These are phyloP conservation scores for Anthopleura sola DNA, from an alignment of 64 coral and sea anemone species.

Conservation along the genomic window DNA sequence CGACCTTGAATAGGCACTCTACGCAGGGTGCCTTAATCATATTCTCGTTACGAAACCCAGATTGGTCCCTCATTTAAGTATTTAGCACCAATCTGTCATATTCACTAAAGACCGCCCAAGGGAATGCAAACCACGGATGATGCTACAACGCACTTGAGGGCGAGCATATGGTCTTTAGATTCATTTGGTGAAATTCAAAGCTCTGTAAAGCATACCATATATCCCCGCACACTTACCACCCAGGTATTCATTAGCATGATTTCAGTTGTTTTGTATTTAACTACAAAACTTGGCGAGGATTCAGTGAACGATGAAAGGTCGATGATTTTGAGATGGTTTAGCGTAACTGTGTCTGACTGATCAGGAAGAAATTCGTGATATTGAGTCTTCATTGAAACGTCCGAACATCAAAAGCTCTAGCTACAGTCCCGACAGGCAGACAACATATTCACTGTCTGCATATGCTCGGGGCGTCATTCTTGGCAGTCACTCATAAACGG, in stretches of 20 bases:
- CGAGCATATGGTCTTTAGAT: conserved; percentile 3
- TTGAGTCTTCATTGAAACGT: background rate
- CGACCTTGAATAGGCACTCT: background rate
- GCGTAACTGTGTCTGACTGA: background rate
- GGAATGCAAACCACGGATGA: background rate
- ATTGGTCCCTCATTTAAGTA: conserved; percentile 23
- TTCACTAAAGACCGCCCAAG: background rate
- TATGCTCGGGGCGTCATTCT: background rate
- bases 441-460: background rate
- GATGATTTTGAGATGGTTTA: background rate
- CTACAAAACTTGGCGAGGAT: background rate
- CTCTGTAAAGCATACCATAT: background rate
- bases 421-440: background rate
- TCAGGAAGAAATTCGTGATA: background rate
- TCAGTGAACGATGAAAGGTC: background rate
- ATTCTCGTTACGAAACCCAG: conserved; percentile 17
- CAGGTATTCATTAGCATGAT: background rate
- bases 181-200: background rate
- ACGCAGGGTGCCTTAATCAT: conserved; percentile 17
- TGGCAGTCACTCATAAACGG: background rate
- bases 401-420: background rate
- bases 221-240: background rate
- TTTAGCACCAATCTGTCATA: conserved; percentile 25
- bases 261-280: background rate
- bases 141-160: background rate